These are phyloP conservation scores for Isaurus tuberculatus DNA, from an alignment of 92 coral and sea anemone species.

Conservation along the genomic window DNA sequence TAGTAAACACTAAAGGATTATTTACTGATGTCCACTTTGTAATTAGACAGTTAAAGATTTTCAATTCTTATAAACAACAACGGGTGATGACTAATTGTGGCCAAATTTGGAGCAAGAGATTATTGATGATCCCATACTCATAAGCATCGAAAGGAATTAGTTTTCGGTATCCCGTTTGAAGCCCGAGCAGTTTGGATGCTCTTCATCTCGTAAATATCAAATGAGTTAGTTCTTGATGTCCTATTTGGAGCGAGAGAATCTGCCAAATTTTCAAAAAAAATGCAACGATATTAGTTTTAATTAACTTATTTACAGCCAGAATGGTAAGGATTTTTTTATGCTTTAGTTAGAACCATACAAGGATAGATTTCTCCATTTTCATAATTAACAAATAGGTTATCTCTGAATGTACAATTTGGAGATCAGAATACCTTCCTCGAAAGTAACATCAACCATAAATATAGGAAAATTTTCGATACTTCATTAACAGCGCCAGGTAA, in stretches of 20 bases:
- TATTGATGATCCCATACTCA: background rate
- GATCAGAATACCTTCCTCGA: no score
- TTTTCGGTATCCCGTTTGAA: background rate
- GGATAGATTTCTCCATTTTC: background rate
- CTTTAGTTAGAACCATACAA: background rate
- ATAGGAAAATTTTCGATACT: no score
- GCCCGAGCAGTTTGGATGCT: background rate
- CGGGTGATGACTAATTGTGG: no score
- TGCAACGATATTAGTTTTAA: background rate
- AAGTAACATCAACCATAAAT: no score
- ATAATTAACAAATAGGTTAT: background rate
- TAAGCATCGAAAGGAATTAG: background rate
- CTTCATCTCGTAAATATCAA: background rate
- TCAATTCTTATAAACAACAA: no score
- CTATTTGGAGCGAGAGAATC: background rate
- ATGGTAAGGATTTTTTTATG: background rate
- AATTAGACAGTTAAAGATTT: no score
- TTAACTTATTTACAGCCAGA: background rate
- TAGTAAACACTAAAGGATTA: no score
- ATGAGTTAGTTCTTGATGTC: background rate
- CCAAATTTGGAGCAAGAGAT: background rate
- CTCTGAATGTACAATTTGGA: background rate
- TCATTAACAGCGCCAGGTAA: background rate
- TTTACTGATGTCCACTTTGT: no score
- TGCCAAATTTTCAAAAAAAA: background rate